Percentiles rank a stretch among this genome's conserved stretches.
These are phyloP conservation scores for Electrona antarctica DNA, from an alignment of 2,113 vertebrate genomes.

Conservation along the genomic window DNA sequence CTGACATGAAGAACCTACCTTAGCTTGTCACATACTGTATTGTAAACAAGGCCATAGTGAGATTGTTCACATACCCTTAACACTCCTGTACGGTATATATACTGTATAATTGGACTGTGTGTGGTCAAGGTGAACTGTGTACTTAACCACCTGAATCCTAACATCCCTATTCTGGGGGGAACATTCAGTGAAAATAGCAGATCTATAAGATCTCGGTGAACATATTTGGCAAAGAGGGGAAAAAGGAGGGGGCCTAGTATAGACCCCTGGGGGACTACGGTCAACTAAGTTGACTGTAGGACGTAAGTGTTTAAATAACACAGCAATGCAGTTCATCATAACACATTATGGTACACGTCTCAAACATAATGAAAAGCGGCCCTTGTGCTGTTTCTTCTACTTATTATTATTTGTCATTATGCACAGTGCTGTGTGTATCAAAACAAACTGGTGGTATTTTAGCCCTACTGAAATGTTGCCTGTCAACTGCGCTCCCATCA, in stretches of 20 bases:
- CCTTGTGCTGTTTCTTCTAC: conserved; percentile 19
- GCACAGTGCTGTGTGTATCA: conserved; percentile 38
- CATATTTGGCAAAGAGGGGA: too few species aligned
- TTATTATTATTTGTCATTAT: conserved; percentile 39
- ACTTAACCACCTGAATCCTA: too few species aligned
- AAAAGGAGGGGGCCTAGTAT: too few species aligned
- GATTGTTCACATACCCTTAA: not conserved
- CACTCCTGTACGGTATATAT: not conserved
- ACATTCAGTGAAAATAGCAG: too few species aligned
- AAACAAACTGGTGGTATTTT: conserved; percentile 61
- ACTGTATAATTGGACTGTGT: not conserved
- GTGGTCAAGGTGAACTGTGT: too few species aligned
- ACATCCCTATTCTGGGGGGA: too few species aligned
- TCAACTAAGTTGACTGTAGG: not conserved
- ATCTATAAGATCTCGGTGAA: too few species aligned
- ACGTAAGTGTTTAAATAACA: too few species aligned
- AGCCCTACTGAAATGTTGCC: conserved; percentile 61
- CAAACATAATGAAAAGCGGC: conserved; percentile 46
- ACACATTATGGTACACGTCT: conserved; percentile 34
- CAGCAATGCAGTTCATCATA: conserved; percentile 11
- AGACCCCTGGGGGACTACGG: too few species aligned
- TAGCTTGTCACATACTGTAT: not conserved
- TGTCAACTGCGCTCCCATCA: conserved; percentile 73
- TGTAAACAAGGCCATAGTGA: not conserved
- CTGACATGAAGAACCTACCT: not conserved